These are phyloP conservation scores for Chiroxiphia lanceolata DNA, from an alignment of 2,797 vertebrate species.

Conservation along the genomic window DNA sequence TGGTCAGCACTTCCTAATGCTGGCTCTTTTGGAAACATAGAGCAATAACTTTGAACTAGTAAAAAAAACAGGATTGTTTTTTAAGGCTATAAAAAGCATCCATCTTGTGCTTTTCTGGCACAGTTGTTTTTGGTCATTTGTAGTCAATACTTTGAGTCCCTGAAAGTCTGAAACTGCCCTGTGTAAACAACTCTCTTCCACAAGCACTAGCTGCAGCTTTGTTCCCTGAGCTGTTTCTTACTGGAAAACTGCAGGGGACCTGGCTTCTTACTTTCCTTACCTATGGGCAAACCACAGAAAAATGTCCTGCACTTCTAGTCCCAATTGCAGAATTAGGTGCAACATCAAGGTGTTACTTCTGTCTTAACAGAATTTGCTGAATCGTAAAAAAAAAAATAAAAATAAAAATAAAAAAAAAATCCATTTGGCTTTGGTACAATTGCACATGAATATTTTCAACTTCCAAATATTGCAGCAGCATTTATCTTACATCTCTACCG, in stretches of 20 bases:
- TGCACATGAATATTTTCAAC: neutral
- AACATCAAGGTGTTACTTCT: neutral
- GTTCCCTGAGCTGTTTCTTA: neutral
- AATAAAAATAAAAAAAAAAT: neutral
- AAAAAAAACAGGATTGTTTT: constrained; percentile 52
- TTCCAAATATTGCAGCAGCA: neutral
- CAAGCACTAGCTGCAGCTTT: neutral
- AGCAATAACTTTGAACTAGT: constrained; percentile 36
- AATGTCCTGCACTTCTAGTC: neutral
- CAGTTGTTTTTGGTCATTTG: neutral
- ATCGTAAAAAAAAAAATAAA: neutral
- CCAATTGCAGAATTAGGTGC: neutral
- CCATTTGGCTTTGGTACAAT: neutral
- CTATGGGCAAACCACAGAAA: neutral
- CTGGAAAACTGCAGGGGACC: neutral
- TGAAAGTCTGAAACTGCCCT: neutral
- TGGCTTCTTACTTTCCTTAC: neutral
- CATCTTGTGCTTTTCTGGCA: constrained; percentile 2
- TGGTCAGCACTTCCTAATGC: constrained; percentile 42
- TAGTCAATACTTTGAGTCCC: neutral
- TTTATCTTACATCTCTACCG: neutral
- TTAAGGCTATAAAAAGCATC: constrained; percentile 16
- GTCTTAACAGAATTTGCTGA: neutral
- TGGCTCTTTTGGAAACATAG: neutral
- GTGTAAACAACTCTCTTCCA: neutral